phyloP scores from a whole-genome alignment of 1,140 invertebrate genomes.

The Drosophila bifasciata region DNA sequence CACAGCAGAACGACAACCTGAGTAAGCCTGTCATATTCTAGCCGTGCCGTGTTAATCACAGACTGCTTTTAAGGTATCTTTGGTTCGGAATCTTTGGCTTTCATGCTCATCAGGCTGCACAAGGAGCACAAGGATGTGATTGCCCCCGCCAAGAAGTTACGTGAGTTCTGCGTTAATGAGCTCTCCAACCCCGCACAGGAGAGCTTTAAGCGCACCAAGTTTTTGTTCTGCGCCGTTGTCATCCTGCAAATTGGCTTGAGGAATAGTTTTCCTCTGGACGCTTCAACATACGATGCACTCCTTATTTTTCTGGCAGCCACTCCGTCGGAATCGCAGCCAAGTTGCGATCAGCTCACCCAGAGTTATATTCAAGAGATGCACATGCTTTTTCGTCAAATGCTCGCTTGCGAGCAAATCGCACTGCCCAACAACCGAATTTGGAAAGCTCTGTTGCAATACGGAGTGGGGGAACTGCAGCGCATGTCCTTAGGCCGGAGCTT shows the following conservation, averaged over 20 bases:
- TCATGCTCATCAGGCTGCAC: conserved; percentile 34
- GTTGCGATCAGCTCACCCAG: neutral
- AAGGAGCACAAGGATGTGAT: neutral
- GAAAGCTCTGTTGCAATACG: conserved; percentile 48
- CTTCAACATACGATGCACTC: conserved; percentile 26
- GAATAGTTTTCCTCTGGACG: conserved; percentile 11
- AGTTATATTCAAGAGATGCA: conserved; percentile 45
- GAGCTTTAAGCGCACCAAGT: conserved; percentile 28
- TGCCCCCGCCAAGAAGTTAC: conserved; percentile 24
- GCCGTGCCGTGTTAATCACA: neutral
- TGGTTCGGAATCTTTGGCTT: conserved; percentile 58
- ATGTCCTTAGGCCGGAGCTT: conserved; percentile 23
- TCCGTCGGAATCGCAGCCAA: neutral
- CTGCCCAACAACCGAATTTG: conserved; percentile 54
- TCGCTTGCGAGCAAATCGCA: neutral
- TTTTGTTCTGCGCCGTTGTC: conserved; percentile 39
- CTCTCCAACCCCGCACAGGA: conserved; percentile 1
- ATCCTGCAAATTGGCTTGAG: conserved; percentile 24
- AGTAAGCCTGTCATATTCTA: conserved; percentile 8
- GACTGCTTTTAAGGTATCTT: conserved; percentile 24
- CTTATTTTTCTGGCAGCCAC: conserved; percentile 17
- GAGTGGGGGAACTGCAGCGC: conserved; percentile 17
- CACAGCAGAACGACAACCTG: conserved; percentile 8
- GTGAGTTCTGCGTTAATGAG: conserved; percentile 22
- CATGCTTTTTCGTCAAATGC: conserved; percentile 27